A percentile compares a stretch with the other conserved stretches of the same genome.
Evolutionary conservation across 1,140 invertebrate genomes (phyloP).

Genomic region (Cotesia vestalis): DNA sequence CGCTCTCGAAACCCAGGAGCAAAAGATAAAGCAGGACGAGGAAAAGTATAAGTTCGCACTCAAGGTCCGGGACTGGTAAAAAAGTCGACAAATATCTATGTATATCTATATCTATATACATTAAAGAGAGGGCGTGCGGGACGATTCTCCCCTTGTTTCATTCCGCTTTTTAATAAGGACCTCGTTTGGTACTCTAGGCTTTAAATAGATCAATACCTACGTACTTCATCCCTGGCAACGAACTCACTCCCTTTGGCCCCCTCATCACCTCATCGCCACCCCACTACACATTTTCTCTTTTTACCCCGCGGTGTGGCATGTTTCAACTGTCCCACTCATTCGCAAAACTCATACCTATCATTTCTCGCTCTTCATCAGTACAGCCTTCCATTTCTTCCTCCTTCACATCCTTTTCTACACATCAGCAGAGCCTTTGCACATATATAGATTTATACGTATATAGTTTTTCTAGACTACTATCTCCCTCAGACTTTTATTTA

Average conservation of each 20-base stretch:
- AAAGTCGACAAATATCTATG: slow-evolving; percentile 12
- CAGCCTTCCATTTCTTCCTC: slow-evolving; percentile 31
- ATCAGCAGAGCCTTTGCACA: background rate
- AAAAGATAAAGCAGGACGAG: too few relatives aligned
- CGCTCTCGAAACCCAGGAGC: too few relatives aligned
- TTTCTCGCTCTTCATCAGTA: slow-evolving; percentile 31
- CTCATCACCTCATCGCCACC: too few relatives aligned
- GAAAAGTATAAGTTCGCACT: too few relatives aligned
- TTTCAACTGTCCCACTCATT: slow-evolving; percentile 31
- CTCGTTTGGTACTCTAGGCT: slow-evolving; percentile 66
- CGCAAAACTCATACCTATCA: slow-evolving; percentile 24
- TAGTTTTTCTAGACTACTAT: slow-evolving; percentile 1
- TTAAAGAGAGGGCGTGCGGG: slow-evolving; percentile 33
- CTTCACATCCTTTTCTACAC: too few relatives aligned
- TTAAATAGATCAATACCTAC: slow-evolving; percentile 67
- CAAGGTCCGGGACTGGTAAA: too few relatives aligned
- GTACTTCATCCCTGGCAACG: slow-evolving; percentile 63
- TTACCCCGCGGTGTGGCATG: slow-evolving; percentile 47
- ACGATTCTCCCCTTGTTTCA: slow-evolving; percentile 58
- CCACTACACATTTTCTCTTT: slow-evolving; percentile 39
- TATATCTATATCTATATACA: too few relatives aligned
- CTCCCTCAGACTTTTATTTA: slow-evolving; percentile 17
- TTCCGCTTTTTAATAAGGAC: slow-evolving; percentile 66
- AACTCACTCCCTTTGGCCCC: slow-evolving; percentile 48
- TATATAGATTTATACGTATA: too few relatives aligned